A percentile compares a stretch with the other conserved stretches of the same genome.
Conservation (phyloP, 2,888 invertebrate species). For the Acanthosoma haemorrhoidale region DNA sequence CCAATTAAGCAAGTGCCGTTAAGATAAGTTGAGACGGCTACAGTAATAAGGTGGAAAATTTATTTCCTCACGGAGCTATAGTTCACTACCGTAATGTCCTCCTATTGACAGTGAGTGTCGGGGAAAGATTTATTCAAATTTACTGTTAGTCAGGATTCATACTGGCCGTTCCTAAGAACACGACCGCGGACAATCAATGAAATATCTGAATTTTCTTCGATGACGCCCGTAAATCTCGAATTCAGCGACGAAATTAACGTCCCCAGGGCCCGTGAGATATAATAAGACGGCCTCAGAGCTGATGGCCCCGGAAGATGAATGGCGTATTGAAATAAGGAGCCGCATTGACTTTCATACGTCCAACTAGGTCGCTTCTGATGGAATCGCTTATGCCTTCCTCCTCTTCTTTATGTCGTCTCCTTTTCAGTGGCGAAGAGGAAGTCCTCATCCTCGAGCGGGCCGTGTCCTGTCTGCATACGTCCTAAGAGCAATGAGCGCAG, state of each 20-base stretch:
- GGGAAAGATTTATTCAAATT: not conserved
- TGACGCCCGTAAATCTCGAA: not conserved
- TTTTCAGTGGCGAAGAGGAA: too few species aligned
- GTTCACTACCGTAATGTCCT: too few species aligned
- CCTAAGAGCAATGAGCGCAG: too few species aligned
- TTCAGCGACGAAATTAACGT: not conserved
- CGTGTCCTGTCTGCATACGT: too few species aligned
- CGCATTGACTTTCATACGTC: not conserved
- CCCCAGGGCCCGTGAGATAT: not conserved
- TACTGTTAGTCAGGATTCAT: too few species aligned
- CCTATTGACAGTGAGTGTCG: not conserved
- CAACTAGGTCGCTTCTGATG: not conserved
- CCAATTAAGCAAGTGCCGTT: too few species aligned
- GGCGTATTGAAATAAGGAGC: not conserved
- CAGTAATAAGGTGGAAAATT: too few species aligned
- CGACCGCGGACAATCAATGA: not conserved
- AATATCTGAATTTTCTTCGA: not conserved
- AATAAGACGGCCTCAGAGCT: not conserved
- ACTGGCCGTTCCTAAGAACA: not conserved
- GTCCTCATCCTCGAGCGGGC: too few species aligned
- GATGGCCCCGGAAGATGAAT: too few species aligned
- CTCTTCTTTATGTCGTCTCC: too few species aligned
- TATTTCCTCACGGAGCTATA: not conserved
- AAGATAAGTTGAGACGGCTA: too few species aligned
- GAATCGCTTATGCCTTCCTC: too few species aligned